These are phyloP conservation scores for Thunnus thynnus DNA, from an alignment of 2,113 vertebrate species.

Conservation along the genomic window DNA sequence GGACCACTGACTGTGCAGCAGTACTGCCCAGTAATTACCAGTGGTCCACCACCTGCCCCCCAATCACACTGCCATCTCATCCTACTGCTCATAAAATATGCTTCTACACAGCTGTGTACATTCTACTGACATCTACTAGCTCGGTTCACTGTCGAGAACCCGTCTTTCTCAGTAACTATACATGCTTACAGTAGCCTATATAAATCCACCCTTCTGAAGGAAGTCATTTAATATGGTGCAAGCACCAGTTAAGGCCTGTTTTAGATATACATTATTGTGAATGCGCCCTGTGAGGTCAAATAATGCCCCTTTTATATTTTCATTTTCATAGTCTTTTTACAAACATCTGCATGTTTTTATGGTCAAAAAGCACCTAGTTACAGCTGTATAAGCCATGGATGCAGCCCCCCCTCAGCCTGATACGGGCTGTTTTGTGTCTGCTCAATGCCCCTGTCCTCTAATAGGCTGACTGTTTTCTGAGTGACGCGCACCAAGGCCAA, in stretches of 20 bases:
- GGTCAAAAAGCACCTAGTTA: too few relatives aligned
- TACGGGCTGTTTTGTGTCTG: too few relatives aligned
- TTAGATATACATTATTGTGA: neutral
- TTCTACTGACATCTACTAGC: neutral
- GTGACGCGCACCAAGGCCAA: too few relatives aligned
- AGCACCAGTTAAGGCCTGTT: neutral
- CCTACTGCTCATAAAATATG: constrained; percentile 51
- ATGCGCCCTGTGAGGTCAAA: neutral
- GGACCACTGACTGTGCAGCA: constrained; percentile 72
- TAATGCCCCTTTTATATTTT: too few relatives aligned
- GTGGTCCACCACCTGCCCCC: constrained; percentile 73
- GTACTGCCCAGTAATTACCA: constrained; percentile 61
- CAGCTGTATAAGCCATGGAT: too few relatives aligned
- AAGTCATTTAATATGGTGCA: neutral
- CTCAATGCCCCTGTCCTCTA: too few relatives aligned
- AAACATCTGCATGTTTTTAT: too few relatives aligned
- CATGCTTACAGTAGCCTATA: neutral
- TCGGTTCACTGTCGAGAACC: neutral
- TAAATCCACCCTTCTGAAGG: neutral
- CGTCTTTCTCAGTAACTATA: neutral
- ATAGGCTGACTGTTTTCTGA: too few relatives aligned
- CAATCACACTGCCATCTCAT: constrained; percentile 1
- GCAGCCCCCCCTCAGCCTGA: too few relatives aligned
- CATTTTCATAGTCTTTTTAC: too few relatives aligned
- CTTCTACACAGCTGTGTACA: constrained; percentile 43